These are phyloP conservation scores for Trinorchestia longiramus DNA, from an alignment of 1,140 invertebrate genomes.

Conservation along the genomic window DNA sequence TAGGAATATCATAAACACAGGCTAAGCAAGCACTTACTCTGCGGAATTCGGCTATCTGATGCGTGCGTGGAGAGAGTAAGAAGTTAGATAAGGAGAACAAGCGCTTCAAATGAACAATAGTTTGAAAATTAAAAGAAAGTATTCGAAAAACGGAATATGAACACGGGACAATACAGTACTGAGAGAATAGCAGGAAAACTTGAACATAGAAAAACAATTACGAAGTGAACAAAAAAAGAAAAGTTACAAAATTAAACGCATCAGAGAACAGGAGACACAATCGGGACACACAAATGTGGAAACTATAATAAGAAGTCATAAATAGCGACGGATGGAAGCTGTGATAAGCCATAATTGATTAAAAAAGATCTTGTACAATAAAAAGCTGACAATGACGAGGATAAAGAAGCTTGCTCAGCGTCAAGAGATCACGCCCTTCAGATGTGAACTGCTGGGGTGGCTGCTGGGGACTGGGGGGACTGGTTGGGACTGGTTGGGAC, in stretches of 20 bases:
- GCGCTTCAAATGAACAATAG: neutral
- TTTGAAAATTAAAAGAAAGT: neutral
- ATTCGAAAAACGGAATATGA: neutral
- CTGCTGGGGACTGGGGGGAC: too few relatives aligned
- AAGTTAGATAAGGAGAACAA: constrained; percentile 46
- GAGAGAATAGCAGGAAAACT: neutral
- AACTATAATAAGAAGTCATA: neutral
- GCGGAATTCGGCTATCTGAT: constrained; percentile 66
- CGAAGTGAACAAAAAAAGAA: neutral
- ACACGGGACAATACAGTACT: neutral
- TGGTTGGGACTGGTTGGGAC: too few relatives aligned
- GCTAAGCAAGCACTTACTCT: constrained; percentile 59
- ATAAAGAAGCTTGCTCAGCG: too few relatives aligned
- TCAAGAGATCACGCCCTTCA: too few relatives aligned
- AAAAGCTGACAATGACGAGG: neutral
- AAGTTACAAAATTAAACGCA: neutral
- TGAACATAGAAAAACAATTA: neutral
- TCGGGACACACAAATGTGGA: neutral
- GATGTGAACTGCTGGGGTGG: too few relatives aligned
- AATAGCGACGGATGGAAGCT: neutral
- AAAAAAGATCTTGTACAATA: neutral
- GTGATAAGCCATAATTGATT: neutral
- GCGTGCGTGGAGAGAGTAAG: constrained; percentile 57
- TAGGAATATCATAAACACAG: neutral
- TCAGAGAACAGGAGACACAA: neutral